phyloP scores from a whole-genome alignment of 2,797 vertebrate species.

The Discoglossus pictus region DNA sequence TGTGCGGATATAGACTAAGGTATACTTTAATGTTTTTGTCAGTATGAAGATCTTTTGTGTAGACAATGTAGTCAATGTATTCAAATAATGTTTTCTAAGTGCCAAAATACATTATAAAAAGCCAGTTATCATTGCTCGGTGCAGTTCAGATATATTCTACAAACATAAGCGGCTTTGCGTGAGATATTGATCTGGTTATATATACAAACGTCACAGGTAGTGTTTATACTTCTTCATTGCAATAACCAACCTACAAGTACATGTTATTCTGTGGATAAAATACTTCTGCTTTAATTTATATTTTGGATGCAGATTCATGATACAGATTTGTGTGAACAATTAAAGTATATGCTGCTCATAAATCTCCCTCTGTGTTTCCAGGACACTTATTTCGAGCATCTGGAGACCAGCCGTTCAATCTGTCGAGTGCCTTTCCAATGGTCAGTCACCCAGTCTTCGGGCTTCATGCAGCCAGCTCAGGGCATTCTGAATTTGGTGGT shows the following conservation, averaged over 20 bases:
- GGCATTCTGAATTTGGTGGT: slow-evolving; percentile 83
- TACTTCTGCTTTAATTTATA: no score
- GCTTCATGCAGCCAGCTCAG: slow-evolving; percentile 77
- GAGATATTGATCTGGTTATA: not conserved
- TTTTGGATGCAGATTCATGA: no score
- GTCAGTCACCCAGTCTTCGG: slow-evolving; percentile 81
- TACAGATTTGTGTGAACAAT: no score
- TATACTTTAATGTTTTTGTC: slow-evolving; percentile 38
- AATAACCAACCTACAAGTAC: no score
- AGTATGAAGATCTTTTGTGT: slow-evolving; percentile 30
- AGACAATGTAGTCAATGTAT: slow-evolving; percentile 9
- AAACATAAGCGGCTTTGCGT: slow-evolving; percentile 10
- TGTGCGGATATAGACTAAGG: slow-evolving; percentile 23
- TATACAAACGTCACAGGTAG: no score
- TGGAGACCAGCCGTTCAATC: slow-evolving; percentile 75
- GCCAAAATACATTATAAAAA: not conserved
- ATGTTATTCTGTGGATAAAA: no score
- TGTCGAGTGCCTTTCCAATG: slow-evolving; percentile 83
- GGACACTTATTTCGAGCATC: slow-evolving; percentile 76
- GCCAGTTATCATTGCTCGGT: slow-evolving; percentile 1
- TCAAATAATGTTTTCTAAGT: slow-evolving; percentile 1
- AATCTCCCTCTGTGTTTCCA: slow-evolving; percentile 68
- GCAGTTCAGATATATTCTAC: slow-evolving; percentile 8
- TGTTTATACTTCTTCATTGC: no score
- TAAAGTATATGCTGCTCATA: no score